A percentile compares a stretch with the other conserved stretches of the same genome.
phyloP scores from a whole-genome alignment of 2,888 invertebrate genomes.

The Cephus pygmeus region DNA sequence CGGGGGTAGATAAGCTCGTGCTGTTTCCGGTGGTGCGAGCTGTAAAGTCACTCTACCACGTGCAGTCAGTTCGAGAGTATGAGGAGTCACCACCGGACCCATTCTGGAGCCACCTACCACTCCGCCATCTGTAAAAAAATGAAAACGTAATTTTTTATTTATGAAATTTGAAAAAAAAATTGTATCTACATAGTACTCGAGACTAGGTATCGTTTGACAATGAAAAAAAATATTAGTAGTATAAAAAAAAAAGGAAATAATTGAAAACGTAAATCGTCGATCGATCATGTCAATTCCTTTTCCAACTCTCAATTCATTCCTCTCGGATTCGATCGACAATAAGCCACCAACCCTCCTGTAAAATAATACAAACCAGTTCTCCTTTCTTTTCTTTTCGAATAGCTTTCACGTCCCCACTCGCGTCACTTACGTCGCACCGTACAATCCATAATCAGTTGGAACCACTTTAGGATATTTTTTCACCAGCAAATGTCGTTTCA shows the following conservation, averaged over 20 bases:
- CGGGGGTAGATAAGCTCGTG: conserved; percentile 69
- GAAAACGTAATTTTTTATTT: neutral
- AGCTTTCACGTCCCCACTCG: neutral
- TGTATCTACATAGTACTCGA: no score
- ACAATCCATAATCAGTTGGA: neutral
- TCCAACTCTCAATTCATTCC: neutral
- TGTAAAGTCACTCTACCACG: conserved; percentile 68
- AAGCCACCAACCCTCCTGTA: neutral
- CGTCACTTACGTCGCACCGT: neutral
- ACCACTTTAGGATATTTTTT: neutral
- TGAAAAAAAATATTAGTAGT: neutral
- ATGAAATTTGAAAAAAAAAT: neutral
- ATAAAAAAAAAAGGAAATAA: neutral
- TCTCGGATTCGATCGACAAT: neutral
- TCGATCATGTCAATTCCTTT: neutral
- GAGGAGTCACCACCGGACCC: conserved; percentile 70
- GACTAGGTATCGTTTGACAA: no score
- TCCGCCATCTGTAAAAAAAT: conserved; percentile 58
- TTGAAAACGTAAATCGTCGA: neutral
- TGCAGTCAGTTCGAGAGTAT: conserved; percentile 69
- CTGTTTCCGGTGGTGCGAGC: conserved; percentile 61
- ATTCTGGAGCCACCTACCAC: conserved; percentile 61
- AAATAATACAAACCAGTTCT: neutral
- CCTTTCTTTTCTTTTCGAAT: neutral
- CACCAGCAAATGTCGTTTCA: neutral